Conservation (phyloP, 2,888 invertebrate species). For the Lepidochitona cinerea region DNA sequence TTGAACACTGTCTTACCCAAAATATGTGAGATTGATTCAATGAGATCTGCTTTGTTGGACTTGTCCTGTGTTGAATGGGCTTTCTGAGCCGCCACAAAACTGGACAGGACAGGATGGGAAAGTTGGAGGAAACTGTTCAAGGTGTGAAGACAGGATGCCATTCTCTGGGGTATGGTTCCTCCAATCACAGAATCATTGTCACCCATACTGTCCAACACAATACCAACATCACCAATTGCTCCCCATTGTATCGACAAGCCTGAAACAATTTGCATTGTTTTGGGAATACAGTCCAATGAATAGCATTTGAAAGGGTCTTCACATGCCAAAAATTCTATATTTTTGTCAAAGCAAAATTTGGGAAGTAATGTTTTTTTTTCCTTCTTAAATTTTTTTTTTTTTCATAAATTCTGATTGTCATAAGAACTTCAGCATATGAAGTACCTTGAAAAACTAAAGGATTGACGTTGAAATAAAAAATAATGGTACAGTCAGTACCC, state of each 20-base stretch:
- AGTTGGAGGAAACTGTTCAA: conserved; percentile 93
- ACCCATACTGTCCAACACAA: conserved; percentile 89
- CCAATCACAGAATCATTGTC: conserved; percentile 92
- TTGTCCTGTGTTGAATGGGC: conserved; percentile 74
- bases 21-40: conserved; percentile 89
- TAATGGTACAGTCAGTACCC: too few relatives aligned
- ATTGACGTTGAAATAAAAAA: too few relatives aligned
- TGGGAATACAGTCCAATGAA: too few relatives aligned
- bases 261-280: conserved; percentile 33
- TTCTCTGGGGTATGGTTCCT: conserved; percentile 95
- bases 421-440: too few relatives aligned
- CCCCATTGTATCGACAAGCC: conserved; percentile 96
- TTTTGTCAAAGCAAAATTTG: too few relatives aligned
- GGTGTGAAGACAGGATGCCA: conserved; percentile 90
- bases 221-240: conserved; percentile 97
- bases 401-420: too few relatives aligned
- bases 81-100: conserved; percentile 90
- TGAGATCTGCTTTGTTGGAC: conserved; percentile 77
- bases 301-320: too few relatives aligned
- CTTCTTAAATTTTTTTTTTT: too few relatives aligned
- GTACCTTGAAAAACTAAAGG: too few relatives aligned
- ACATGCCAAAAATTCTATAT: too few relatives aligned
- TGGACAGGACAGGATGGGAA: conserved; percentile 73
- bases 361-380: too few relatives aligned
- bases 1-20: too few relatives aligned